Base-by-base conservation (phyloP, 2,888 invertebrate genomes). In the Drosophila maculinotata region DNA sequence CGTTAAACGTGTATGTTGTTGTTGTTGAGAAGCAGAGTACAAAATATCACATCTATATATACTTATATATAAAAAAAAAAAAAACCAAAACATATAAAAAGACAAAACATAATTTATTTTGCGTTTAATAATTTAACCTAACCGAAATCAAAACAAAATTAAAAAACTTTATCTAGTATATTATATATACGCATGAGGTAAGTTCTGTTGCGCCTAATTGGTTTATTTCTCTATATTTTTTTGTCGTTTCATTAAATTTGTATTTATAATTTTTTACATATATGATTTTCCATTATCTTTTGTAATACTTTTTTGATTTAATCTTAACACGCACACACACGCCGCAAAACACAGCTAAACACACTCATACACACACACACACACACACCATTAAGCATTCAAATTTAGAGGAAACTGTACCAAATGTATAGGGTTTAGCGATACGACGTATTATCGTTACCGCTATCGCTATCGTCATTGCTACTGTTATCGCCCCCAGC, bases 131-230 rank as follows among this genome's bases (percentile, higher is more conserved):
- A 72, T 75, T 76, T 65, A 76, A 54, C 48, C 68, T 69, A 79
- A 83, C 72, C 70, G 67, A 73, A 67, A 63, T 72, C 59, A 84
- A 68, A 67, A 67, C 51, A 71, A 70, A 76, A 71, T 65, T 23
- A 52, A 69, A 64, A 45, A 66, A 3, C 30, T 53, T 70, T 67
- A 59, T 62, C 53, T 76, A 57, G 57, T 60, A 65, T 64, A 56
- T 54, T 59, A 26, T 64, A 77, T 79, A 73, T 51, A 39, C 62
- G 76, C 75, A 79, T 83, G 88, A 91, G 91, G 91, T 90, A 90
- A 90, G 90, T 91, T 89, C 85, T 77, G 81, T 88, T 89, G 85
- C 77, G 79, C 82, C 79, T 86, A 87, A 88, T 87, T 87, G 89
- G 82, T 81, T 84, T 68, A 76, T 73, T 80, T 69, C 69, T 62